phyloP scores from a whole-genome alignment of 2,113 vertebrate species.

The Colius striatus region DNA sequence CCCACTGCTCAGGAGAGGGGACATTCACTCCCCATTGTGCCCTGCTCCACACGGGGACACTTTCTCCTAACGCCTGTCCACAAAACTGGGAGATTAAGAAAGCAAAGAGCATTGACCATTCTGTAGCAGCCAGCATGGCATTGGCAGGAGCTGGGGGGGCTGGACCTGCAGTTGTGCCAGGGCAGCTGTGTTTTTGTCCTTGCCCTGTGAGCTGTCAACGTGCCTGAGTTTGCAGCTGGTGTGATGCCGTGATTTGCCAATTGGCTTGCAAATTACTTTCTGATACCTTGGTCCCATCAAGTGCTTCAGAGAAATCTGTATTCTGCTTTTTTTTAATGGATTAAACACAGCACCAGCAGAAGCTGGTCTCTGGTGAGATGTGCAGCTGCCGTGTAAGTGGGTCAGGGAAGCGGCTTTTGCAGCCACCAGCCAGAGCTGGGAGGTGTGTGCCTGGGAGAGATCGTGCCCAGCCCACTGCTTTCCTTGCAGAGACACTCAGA shows the following conservation, averaged over 20 bases:
- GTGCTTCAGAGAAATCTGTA: background rate
- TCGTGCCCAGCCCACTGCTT: rapidly evolving
- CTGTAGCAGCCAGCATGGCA: background rate
- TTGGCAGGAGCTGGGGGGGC: rapidly evolving
- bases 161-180: background rate
- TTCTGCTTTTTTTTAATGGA: background rate
- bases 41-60: background rate
- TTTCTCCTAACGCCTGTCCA: background rate
- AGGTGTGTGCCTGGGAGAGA: background rate
- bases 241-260: rapidly evolving
- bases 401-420: background rate
- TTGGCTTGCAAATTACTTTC: background rate
- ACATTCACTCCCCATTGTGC: background rate
- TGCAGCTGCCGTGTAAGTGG: background rate
- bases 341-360: background rate
- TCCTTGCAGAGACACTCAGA: background rate
- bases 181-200: background rate
- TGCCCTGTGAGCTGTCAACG: rapidly evolving
- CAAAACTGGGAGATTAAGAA: background rate
- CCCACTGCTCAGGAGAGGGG: background rate
- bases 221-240: background rate
- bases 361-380: background rate
- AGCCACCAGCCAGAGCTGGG: background rate
- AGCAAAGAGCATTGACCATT: rapidly evolving
- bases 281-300: background rate